Evolutionary conservation across 2,888 invertebrate species (phyloP).

Genomic region (Scaptomyza caliginosa): DNA sequence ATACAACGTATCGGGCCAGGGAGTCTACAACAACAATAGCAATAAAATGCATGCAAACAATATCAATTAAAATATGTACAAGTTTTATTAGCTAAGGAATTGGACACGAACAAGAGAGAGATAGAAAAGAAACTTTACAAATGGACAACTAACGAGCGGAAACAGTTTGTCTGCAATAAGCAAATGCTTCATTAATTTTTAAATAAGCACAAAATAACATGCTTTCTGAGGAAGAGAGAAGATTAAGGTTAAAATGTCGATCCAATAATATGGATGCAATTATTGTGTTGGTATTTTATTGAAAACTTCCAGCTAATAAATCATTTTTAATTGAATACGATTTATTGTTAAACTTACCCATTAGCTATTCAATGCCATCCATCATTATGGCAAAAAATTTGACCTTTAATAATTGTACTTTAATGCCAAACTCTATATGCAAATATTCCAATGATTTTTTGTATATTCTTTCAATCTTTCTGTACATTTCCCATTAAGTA

Average conservation of each 20-base stretch:
- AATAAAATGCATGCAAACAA: constrained; percentile 50
- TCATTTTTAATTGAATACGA: too few species aligned
- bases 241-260: background rate
- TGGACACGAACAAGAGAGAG: constrained; percentile 19
- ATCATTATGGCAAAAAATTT: background rate
- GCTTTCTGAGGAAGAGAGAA: background rate
- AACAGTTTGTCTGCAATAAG: constrained; percentile 42
- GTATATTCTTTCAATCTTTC: too few species aligned
- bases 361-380: background rate
- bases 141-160: constrained; percentile 37
- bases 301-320: background rate
- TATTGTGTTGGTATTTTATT: background rate
- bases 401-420: background rate
- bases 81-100: constrained; percentile 50
- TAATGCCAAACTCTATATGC: background rate
- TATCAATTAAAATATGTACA: constrained; percentile 62
- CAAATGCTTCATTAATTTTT: constrained; percentile 54
- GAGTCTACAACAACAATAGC: constrained; percentile 28
- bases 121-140: constrained; percentile 3
- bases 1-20: constrained; percentile 45
- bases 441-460: background rate
- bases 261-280: background rate
- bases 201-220: constrained; percentile 23
- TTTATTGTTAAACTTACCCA: background rate
- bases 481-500: constrained; percentile 4